Base-by-base conservation (phyloP, 2,797 vertebrate species). In the Halcyon leucocephala region DNA sequence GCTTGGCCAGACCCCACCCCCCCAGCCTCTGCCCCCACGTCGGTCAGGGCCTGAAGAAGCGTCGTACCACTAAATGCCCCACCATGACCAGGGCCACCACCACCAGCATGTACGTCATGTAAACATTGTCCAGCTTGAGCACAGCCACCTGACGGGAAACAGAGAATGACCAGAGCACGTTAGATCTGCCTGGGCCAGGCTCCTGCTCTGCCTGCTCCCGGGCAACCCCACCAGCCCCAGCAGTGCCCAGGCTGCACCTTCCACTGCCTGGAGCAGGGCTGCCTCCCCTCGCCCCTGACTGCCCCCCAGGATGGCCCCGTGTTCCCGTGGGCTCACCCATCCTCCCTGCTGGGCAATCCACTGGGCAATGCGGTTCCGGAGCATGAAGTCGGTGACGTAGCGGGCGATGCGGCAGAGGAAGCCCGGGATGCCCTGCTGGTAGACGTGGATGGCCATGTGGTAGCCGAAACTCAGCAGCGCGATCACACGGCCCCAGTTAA, bases 301-400 rank as follows among this genome's bases (percentile, higher is more conserved):
- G 42, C 10, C 35, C 49, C 21, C 48, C 1, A 1, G 77, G 14
- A 20, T 37, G 20, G 24, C 31, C n/a, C 46, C 2, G 1, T 0
- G 22, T 9, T 28, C 67, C 33, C 6, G 9, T 51, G 21, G 19
- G 96, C 98, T 98, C 91, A 98, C 98, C 98, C 98, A 98, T 96
- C 98, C 98, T n/a, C 98, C 98, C 64, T 98, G 97, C 93, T 97
- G 97, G 1, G 97, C 98, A 17, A 98, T 98, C 98, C 98, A 99
- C 28, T 31, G 96, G 25, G 98, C 97, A 10, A 99, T 98, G 90
- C 64, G 94, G 88, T 97, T 97, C 4, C 60, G 83, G 72, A 98
- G 90, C 86, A 98, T 96, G 92, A 98, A 98, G 1, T 98, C 96
- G 0, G 46, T 60, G 3, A 99, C 71, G 9, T 83, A 98, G 64